Base-by-base conservation (phyloP, 53 echinoderm and acorn worm species). In the Antedon mediterranea region DNA sequence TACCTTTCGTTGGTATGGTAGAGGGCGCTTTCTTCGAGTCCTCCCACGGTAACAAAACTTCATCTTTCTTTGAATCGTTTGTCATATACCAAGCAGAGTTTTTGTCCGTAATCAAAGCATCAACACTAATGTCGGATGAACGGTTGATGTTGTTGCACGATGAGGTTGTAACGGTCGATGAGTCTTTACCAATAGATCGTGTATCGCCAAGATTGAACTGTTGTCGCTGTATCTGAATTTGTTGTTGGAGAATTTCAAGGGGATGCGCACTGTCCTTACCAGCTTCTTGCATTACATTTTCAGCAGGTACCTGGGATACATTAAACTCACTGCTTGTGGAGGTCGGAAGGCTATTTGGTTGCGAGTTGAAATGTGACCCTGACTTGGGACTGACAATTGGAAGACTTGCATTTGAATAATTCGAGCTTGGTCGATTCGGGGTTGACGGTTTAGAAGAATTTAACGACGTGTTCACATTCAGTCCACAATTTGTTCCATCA, bases 171-270 rank as follows among this genome's bases (percentile, higher is more conserved):
- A 43, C 43, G 37, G 81, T 30, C 26, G 31, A 77, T 30, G 79
- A 34, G 34, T 81, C 73, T 71, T 84, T 80, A 30, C 80, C 71
- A 33, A 81, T 84, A 23, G 88, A 84, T 43, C 88, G 77, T 34
- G 79, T 31, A 30, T 90, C 93, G 71, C 90, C 89, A 28, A 98
- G 43, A 77, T 92, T 98, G 72, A 98, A 98, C 75, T 98, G 98
- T 76, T 98, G 92, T 71, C 98, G 79, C 75, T 98, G 98, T 15
- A 98, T 81, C 75, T 93, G 90, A 30, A 98, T 98, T 77, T 98
- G 98, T 33, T 88, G 92, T 80, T 98, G 92, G 44, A 98, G 81
- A 73, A 98, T 98, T 85, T 92, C 89, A 4, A 98, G 80, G 4
- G 98, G 98, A 76, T 98, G 98, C 0, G 88, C 86, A 43, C 93